These are phyloP conservation scores for Branchinecta sandiegonensis DNA, from an alignment of 2,888 invertebrate genomes.

Conservation along the genomic window DNA sequence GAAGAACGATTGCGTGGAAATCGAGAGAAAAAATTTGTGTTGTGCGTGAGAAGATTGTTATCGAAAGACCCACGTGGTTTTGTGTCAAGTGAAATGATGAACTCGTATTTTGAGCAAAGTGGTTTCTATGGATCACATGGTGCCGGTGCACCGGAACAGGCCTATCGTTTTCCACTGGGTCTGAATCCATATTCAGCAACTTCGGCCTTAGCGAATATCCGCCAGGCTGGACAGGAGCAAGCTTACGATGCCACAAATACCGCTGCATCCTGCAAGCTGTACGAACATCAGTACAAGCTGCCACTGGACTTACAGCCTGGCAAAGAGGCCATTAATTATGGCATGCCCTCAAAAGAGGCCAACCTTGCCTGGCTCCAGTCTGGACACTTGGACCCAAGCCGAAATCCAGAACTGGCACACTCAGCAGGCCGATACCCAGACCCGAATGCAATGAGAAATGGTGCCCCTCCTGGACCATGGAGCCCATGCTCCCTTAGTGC, in stretches of 20 bases:
- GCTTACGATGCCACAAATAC: constrained; percentile 56
- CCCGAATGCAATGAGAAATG: constrained; percentile 29
- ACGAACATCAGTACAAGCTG: constrained; percentile 31
- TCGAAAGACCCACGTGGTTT: constrained; percentile 4
- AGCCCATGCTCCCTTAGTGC: constrained; percentile 23
- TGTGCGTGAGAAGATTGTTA: constrained; percentile 5
- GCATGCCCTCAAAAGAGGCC: constrained; percentile 39
- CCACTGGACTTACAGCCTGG: constrained; percentile 8
- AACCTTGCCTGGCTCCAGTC: constrained; percentile 25
- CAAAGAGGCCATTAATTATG: not conserved
- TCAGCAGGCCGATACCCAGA: constrained; percentile 27
- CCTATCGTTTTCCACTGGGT: constrained; percentile 67
- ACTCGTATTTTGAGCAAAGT: constrained; percentile 91
- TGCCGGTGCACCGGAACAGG: constrained; percentile 54
- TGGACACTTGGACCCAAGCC: constrained; percentile 10
- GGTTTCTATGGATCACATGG: constrained; percentile 79
- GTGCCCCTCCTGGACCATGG: constrained; percentile 28
- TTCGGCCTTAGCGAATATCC: constrained; percentile 16
- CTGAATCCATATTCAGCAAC: constrained; percentile 56
- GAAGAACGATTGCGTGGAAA: constrained; percentile 16
- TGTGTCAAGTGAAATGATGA: constrained; percentile 44
- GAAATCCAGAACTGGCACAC: constrained; percentile 19
- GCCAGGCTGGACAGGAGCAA: constrained; percentile 66
- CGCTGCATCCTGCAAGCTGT: constrained; percentile 62
- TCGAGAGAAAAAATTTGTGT: not conserved